A percentile compares a stretch with the other conserved stretches of the same genome.
These are phyloP conservation scores for Indri indri DNA, from an alignment of 2,113 vertebrate genomes.

Conservation along the genomic window DNA sequence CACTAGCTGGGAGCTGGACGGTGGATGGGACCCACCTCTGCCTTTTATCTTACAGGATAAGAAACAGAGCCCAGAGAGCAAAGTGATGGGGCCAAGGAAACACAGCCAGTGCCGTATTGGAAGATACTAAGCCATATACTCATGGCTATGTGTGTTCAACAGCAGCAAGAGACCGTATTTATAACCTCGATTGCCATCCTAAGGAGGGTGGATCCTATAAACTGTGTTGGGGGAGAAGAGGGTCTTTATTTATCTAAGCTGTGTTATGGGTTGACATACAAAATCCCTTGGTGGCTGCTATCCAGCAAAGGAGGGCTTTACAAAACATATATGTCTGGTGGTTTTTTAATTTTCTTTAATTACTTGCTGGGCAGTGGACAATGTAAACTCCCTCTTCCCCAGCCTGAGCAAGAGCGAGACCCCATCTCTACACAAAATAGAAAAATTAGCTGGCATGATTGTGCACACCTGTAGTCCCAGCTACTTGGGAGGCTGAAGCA, in stretches of 20 bases:
- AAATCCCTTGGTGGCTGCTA: neutral
- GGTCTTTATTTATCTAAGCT: neutral
- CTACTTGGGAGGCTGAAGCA: too few relatives aligned
- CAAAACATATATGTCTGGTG: neutral
- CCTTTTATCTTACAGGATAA: neutral
- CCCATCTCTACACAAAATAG: too few relatives aligned
- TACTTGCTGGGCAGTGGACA: neutral
- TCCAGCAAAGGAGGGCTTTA: neutral
- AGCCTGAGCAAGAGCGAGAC: too few relatives aligned
- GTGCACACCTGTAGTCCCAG: too few relatives aligned
- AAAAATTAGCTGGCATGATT: too few relatives aligned
- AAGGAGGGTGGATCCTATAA: neutral
- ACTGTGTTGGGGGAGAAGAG: too few relatives aligned
- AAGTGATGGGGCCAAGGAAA: neutral
- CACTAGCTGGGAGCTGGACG: neutral
- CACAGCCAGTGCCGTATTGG: neutral
- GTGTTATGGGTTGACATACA: neutral
- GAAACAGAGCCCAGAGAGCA: neutral
- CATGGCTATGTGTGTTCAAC: neutral
- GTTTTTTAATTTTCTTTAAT: too few relatives aligned
- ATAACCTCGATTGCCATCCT: neutral
- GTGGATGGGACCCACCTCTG: neutral
- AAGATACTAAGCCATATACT: neutral
- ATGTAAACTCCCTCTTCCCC: too few relatives aligned
- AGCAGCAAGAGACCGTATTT: neutral